phyloP scores from a whole-genome alignment of 1,140 invertebrate species.

The Archivesica marissinica region DNA sequence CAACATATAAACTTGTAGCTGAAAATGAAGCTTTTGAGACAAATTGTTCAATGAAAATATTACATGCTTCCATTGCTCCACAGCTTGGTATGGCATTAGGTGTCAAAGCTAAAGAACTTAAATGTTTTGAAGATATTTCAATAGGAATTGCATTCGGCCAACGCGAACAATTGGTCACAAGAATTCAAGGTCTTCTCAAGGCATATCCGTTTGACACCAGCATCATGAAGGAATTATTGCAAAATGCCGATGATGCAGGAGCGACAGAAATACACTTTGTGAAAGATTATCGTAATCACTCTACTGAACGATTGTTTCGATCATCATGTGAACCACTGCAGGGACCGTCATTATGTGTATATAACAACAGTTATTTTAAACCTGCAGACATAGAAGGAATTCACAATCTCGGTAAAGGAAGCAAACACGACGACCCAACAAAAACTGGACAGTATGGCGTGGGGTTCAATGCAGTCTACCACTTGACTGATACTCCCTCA shows the following conservation, averaged over 20 bases:
- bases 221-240: constrained; percentile 75
- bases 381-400: constrained; percentile 78
- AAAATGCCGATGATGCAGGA: constrained; percentile 84
- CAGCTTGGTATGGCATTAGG: constrained; percentile 56
- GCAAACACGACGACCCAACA: constrained; percentile 66
- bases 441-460: constrained; percentile 78
- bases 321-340: constrained; percentile 68
- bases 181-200: constrained; percentile 72
- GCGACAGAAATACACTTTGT: constrained; percentile 79
- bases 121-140: constrained; percentile 1
- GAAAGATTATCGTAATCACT: constrained; percentile 69
- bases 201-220: constrained; percentile 74
- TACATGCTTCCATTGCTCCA: constrained; percentile 58
- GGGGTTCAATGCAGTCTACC: constrained; percentile 80
- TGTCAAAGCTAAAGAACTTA: constrained; percentile 62
- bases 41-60: constrained; percentile 40
- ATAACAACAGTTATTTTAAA: constrained; percentile 77
- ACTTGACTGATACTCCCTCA: constrained; percentile 78
- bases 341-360: constrained; percentile 78
- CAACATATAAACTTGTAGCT: constrained; percentile 52
- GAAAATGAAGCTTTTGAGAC: constrained; percentile 54
- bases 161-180: constrained; percentile 72
- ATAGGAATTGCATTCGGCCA: constrained; percentile 69
- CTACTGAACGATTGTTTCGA: constrained; percentile 60
- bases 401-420: constrained; percentile 73